Evolutionary conservation across 1,140 invertebrate species (phyloP), one percentile per base, ranked within the genome.

Genomic region (Nasonia giraulti): DNA sequence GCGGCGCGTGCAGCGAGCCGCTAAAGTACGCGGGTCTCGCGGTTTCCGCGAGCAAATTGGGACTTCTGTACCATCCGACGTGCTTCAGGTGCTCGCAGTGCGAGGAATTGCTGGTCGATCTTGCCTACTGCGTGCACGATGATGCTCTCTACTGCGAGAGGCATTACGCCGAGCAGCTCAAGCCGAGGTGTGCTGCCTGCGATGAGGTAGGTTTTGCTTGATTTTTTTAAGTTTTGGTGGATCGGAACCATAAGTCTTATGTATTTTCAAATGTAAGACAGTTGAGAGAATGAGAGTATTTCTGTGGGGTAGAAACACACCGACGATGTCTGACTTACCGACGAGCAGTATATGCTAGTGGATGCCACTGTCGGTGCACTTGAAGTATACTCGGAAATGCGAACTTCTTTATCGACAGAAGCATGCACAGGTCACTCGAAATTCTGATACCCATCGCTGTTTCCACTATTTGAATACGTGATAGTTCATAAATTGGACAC

Each of bases 101-200:
- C 93, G 94, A 96, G 85, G 96, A 98, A 93, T 93, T 98, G 44
- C 95, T 99, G 40, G 97, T 98, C 77, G 98, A 99, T 92, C 94
- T 99, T 75, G 97, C 97, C 23, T 99, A 99, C 92, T 99, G 98
- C 90, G 96, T 97, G 73, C 95, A 97, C 90, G 96, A 98, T 85
- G 97, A 97, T 83, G 94, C 94, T 79, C 94, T 98, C 66, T 99
- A 96, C 92, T 99, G 98, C 92, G 97, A 98, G 90, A 94, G 98
- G 80, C 98, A 99, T 92, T 99, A 98, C 92, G 97, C 98, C 20
- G 98, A 99, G 92, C 95, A 97, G 89, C 93, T 98, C 87, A 98
- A 98, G 92, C 97, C 98, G 4, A 93, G 98, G 89, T 99, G 98
- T 91, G 95, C 97, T 62, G 97, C 97, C 86, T 99, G 98, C 93